phyloP scores from a whole-genome alignment of 2,797 vertebrate species.

The Enteromius afrohamiltoni region DNA sequence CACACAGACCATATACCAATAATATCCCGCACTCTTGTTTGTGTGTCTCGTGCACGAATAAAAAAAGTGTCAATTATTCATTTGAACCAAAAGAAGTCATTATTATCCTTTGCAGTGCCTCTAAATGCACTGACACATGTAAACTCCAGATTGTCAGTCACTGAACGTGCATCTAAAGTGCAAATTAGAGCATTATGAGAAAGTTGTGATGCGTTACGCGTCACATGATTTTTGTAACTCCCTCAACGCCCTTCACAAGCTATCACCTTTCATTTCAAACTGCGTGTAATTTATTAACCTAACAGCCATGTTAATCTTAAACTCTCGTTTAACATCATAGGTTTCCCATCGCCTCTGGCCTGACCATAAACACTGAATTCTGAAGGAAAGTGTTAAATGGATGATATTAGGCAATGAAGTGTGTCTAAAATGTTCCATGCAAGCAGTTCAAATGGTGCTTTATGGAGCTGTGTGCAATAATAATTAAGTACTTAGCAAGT shows the following conservation, averaged over 20 bases:
- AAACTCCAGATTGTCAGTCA: conserved; percentile 25
- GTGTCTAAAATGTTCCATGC: conserved; percentile 56
- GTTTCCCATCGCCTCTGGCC: conserved; percentile 41
- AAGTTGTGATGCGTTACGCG: not conserved
- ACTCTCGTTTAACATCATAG: conserved; percentile 51
- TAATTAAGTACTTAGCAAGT: conserved; percentile 36
- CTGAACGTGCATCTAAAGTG: not conserved
- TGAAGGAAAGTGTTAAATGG: conserved; percentile 51
- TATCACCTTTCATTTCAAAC: conserved; percentile 33
- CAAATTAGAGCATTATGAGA: not conserved
- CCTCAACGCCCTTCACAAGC: conserved; percentile 27
- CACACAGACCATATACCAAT: conserved; percentile 79
- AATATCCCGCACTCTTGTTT: conserved; percentile 70
- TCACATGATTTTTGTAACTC: conserved; percentile 7
- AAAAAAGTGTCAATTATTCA: conserved; percentile 76
- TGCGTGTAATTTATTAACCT: conserved; percentile 52
- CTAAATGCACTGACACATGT: conserved; percentile 42
- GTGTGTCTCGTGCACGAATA: conserved; percentile 69
- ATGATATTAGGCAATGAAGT: conserved; percentile 51
- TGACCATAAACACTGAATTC: conserved; percentile 28
- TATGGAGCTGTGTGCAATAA: conserved; percentile 16
- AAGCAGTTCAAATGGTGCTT: conserved; percentile 38
- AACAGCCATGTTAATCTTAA: conserved; percentile 50
- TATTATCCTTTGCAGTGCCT: conserved; percentile 38
- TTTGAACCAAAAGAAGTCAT: conserved; percentile 47